Conservation (phyloP, 1,140 invertebrate genomes). For the Cryptotermes secundus region DNA sequence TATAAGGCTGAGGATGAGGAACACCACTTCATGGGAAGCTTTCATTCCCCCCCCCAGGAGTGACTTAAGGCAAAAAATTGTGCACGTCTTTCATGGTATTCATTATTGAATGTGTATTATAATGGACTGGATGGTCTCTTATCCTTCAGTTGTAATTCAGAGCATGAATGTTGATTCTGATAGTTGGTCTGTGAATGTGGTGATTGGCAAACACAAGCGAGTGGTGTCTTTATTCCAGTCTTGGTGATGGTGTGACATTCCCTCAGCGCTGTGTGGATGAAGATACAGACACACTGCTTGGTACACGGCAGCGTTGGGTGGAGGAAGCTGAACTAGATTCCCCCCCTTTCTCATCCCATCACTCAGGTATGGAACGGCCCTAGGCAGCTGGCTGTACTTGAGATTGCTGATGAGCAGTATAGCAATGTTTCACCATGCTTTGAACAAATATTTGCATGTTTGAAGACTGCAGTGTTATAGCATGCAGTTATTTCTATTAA, state of each 20-base stretch:
- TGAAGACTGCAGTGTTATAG: not conserved
- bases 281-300: conserved; percentile 75
- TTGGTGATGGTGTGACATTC: conserved; percentile 84
- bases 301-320: conserved; percentile 51
- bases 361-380: not conserved
- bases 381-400: not conserved
- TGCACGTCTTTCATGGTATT: no score
- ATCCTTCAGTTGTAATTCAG: no score
- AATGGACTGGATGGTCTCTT: no score
- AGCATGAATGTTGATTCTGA: not conserved
- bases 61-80: no score
- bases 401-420: not conserved
- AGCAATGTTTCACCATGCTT: not conserved
- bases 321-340: conserved; percentile 45
- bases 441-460: not conserved
- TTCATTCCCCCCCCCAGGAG: no score
- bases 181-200: not conserved
- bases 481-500: not conserved
- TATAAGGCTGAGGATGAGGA: no score
- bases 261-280: conserved; percentile 77
- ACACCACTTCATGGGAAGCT: no score
- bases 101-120: no score
- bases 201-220: not conserved
- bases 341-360: conserved; percentile 23
- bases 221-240: conserved; percentile 56